Evolutionary conservation across 1,140 invertebrate genomes (phyloP), one percentile per base, ranked within the genome.

Genomic region (Grapholita molesta): DNA sequence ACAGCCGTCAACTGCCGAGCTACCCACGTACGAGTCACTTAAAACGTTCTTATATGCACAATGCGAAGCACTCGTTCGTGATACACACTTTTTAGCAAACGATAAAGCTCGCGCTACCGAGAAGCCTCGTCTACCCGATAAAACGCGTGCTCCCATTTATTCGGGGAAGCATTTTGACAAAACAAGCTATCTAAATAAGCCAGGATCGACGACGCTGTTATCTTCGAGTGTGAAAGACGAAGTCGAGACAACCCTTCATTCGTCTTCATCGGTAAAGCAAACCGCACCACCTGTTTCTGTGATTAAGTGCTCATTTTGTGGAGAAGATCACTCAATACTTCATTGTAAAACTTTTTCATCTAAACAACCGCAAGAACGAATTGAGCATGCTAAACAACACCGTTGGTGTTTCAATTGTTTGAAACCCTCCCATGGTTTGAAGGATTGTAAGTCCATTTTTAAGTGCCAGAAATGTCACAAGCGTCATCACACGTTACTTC

Each of bases 401-500:
- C 66, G 69, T 12, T 75, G 71, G 71, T 75, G 76, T 32, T 78
- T 38, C 53, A 77, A 77, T 28, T 74, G 75, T 64, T 24, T 77
- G 15, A 77, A 72, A 9, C 11, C 72, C 12, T 78, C 76, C 11
- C 76, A 75, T 67, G 61, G 68, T 33, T 18, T 75, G 32, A 68
- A 61, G 52, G 18, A 70, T 3, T 78, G 76, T 53, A 70, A 64
- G 48, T 75, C 73, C 0, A 69, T 75, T 18, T 78, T 78, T 65
- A 65, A 61, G 6, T 77, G 76, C 61, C 69, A 55, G 9, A 68
- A 3, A 4, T 78, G 73, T 33, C 72, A 71, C 53, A 71, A 67
- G 2, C 72, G 68, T 15, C 75, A 70, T 70, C 72, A 70, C 30
- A 70, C 70, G 1, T 64, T 71, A 12, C 68, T 74, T 5, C 68